Evolutionary conservation across 2,797 vertebrate species (phyloP).

Genomic region (Anguilla megastoma): DNA sequence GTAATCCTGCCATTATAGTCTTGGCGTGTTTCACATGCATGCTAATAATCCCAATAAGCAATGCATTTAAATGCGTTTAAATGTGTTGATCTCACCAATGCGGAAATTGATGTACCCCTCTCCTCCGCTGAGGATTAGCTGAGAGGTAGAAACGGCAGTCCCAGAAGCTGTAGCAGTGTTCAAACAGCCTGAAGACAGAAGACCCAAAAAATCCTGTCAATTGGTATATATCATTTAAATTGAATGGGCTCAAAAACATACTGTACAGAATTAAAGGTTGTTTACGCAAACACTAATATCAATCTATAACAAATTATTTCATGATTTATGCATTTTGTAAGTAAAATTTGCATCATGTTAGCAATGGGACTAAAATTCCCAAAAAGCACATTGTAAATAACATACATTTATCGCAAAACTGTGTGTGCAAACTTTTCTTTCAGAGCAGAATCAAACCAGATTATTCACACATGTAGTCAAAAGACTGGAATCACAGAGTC

Average conservation of each 20-base stretch:
- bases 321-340: conserved; percentile 30
- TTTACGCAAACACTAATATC: background rate
- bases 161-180: conserved; percentile 53
- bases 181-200: conserved; percentile 65
- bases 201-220: background rate
- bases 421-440: background rate
- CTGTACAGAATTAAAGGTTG: background rate
- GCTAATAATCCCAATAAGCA: background rate
- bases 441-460: background rate
- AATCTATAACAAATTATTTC: background rate
- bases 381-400: background rate
- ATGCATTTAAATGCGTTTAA: background rate
- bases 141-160: conserved; percentile 58
- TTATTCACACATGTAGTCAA: background rate
- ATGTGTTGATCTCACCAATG: conserved; percentile 70
- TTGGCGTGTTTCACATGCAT: background rate
- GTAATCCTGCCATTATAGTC: background rate
- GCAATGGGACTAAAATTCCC: background rate
- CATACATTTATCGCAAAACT: background rate
- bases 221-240: conserved; percentile 1
- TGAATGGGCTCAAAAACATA: background rate
- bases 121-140: conserved; percentile 81
- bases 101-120: conserved; percentile 85
- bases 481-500: background rate
- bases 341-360: background rate